Evolutionary conservation across 2,888 invertebrate species (phyloP), one percentile per base, ranked within the genome.

Genomic region (Heliconius hortense): DNA sequence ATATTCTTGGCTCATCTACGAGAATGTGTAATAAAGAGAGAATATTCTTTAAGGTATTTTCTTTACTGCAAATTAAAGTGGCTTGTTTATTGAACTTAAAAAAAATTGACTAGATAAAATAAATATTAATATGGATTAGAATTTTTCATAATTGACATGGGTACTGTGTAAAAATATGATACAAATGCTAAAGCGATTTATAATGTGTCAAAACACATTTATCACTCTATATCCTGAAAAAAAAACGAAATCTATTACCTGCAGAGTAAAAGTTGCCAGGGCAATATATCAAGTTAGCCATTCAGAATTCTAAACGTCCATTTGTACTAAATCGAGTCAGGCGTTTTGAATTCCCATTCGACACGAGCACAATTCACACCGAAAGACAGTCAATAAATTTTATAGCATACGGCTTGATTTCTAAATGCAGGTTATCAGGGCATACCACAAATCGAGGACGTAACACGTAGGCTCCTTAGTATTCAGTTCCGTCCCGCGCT

Each of bases 341-440:
- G 82, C 83, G 84, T 87, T 87, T 86, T 83, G 85, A 86, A 88
- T 88, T 89, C 86, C 86, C 88, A 81, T 82, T 84, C 82, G 85
- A 82, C 82, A 80, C 81, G 81, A 81, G 81, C 84, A 87, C 86
- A 86, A 87, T 88, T 89, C 87, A 82, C 86, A 86, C 84, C 82
- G 83, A 90, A 91, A 88, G 89, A 88, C 90, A 89, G 90, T 90
- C 89, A 87, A 91, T 92, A 92, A 92, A 93, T 93, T 92, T 89
- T 84, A 85, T 84, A 90, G 88, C 88, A 89, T 88, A 84, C 88
- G 89, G 92, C 88, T 91, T 92, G 90, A 90, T 93, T 92, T 91
- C 92, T 89, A 89, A 93, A 93, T 93, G 92, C 90, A 90, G 93
- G 93, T 93, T 93, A 94, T 94, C 93, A 90, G 93, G 89, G 89